A percentile compares a stretch with the other conserved stretches of the same genome.
Evolutionary conservation across 1,140 invertebrate genomes (phyloP).

Genomic region (Artemia franciscana): DNA sequence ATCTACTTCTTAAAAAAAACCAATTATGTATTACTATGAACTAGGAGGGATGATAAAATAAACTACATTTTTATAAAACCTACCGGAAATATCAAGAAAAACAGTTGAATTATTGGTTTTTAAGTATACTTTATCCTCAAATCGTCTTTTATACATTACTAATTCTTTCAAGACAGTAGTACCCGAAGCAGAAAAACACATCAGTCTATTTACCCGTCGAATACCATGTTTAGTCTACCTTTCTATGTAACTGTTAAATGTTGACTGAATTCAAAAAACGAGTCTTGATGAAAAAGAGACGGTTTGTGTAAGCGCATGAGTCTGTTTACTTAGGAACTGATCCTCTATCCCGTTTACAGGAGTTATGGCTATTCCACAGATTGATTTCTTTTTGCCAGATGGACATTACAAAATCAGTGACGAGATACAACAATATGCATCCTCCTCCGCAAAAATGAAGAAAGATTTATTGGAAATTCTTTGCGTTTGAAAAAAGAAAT

Average conservation of each 20-base stretch:
- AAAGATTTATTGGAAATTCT: neutral
- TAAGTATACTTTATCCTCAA: neutral
- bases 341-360: neutral
- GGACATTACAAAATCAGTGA: neutral
- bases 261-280: neutral
- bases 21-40: neutral
- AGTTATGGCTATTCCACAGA: neutral
- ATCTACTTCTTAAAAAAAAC: neutral
- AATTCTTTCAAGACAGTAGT: neutral
- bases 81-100: neutral
- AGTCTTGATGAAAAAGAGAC: neutral
- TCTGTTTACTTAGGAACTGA: neutral
- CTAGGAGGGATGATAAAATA: neutral
- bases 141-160: neutral
- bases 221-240: too few relatives aligned
- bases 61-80: neutral
- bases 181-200: too few relatives aligned
- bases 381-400: neutral
- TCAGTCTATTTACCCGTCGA: too few relatives aligned
- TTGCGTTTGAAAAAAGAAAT: too few relatives aligned
- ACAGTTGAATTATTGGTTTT: neutral
- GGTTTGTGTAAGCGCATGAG: neutral
- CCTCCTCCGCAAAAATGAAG: neutral
- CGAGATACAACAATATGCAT: neutral
- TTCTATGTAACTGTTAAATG: neutral